A percentile compares a stretch with the other conserved stretches of the same genome.
Conservation (phyloP, 2,888 invertebrate genomes). For the Cheilosia grossa region DNA sequence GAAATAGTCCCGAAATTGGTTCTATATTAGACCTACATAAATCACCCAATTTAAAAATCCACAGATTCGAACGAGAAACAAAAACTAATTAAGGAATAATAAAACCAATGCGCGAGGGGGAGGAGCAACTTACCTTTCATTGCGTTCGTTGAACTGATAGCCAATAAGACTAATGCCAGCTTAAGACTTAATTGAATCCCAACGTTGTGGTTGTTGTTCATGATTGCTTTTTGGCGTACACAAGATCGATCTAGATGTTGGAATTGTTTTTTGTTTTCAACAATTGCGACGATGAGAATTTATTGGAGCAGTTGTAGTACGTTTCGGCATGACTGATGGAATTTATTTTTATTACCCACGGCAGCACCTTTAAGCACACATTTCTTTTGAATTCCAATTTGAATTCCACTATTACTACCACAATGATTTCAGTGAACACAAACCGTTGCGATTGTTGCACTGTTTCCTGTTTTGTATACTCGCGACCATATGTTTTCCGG, state of each 20-base stretch:
- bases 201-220: slow-evolving; percentile 40
- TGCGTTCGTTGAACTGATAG: slow-evolving; percentile 49
- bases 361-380: neutral
- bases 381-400: slow-evolving; percentile 12
- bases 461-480: slow-evolving; percentile 1
- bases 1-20: neutral
- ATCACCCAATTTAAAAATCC: slow-evolving; percentile 1
- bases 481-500: slow-evolving; percentile 43
- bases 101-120: slow-evolving; percentile 1
- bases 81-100: slow-evolving; percentile 4
- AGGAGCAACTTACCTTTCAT: slow-evolving; percentile 62
- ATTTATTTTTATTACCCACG: neutral
- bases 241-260: slow-evolving; percentile 17
- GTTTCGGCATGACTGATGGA: slow-evolving; percentile 11
- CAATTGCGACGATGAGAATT: slow-evolving; percentile 34
- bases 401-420: slow-evolving; percentile 6
- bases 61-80: neutral
- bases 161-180: slow-evolving; percentile 41
- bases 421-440: slow-evolving; percentile 12
- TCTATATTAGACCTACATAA: neutral
- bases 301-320: slow-evolving; percentile 8
- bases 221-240: slow-evolving; percentile 40
- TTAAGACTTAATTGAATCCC: slow-evolving; percentile 49
- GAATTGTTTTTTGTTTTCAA: slow-evolving; percentile 1
- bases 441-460: neutral